Conservation (phyloP, 2,797 vertebrate species). For the Myotis planiceps region DNA sequence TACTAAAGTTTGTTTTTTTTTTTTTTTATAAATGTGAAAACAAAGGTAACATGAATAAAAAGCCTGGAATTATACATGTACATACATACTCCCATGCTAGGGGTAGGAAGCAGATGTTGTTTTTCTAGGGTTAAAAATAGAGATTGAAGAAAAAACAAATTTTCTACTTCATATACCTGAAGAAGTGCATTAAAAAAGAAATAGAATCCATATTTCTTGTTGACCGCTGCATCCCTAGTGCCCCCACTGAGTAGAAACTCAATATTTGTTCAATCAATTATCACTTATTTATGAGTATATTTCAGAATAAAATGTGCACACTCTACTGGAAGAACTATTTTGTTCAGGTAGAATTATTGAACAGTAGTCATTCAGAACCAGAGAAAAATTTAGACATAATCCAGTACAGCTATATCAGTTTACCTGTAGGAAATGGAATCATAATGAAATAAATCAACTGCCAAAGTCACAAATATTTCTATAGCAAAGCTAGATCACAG, state of each 20-base stretch:
- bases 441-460: background rate
- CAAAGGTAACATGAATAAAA: background rate
- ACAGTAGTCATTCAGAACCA: background rate
- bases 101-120: background rate
- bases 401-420: background rate
- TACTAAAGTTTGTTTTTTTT: background rate
- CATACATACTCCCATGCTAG: background rate
- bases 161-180: background rate
- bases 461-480: background rate
- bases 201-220: background rate
- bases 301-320: background rate
- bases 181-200: background rate
- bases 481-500: background rate
- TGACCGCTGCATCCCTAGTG: background rate
- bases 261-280: conserved; percentile 25
- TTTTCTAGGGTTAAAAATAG: background rate
- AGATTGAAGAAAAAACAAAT: background rate
- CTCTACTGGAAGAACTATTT: background rate
- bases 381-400: background rate
- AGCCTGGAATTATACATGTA: background rate
- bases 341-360: conserved; percentile 33
- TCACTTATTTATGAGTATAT: background rate
- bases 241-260: background rate
- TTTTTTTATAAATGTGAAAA: background rate
- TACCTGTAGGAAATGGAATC: background rate